Base-by-base conservation (phyloP, 92 coral and sea anemone genomes). In the Montipora capitata region DNA sequence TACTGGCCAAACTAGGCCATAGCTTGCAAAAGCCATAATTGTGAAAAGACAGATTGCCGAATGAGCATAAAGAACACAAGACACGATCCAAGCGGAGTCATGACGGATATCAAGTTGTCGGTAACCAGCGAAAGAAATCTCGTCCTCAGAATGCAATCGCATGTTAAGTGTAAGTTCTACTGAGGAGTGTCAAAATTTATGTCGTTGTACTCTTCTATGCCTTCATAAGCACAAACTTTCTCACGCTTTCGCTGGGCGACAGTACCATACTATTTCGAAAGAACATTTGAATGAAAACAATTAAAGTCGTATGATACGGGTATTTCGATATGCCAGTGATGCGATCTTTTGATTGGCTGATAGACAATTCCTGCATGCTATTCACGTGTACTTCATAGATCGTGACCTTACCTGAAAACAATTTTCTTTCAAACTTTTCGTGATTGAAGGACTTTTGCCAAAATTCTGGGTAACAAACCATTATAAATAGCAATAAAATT, bases 21-120 rank as follows among this genome's bases (percentile, higher is more conserved):
- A 84, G 81, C 88, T 84, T 74, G 88, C 81, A 74, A 84, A 84
- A 61, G 88, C 88, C 38, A 84, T 49, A 54, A 74, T 78, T 7
- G 63, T 63, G 79, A 84, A 35, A 61, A 84, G 77, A 84, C 81
- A 84, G 51, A 74, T 62, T 51, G 81, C 74, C 74, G 88, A 72
- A 65, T 84, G 88, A 61, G 88, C 88, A 84, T 84, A 84, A 84
- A 84, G 80, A 84, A 72, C 88, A 43, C 61, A 84, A 10, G 88
- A 74, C 71, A 62, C 52, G 42, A 81, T 54, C 86, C 86, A 81
- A 68, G 77, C 66, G 77, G 77, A 81, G 61, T 81, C 77, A 81
- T 81, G 86, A 68, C 86, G 51, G 4, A 52, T 62, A 51, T 79
- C 86, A 59, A 81, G 48, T 51, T 81, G 86, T 45, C 78, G 86